phyloP scores from a whole-genome alignment of 2,888 invertebrate genomes.

The Cyaniris semiargus region DNA sequence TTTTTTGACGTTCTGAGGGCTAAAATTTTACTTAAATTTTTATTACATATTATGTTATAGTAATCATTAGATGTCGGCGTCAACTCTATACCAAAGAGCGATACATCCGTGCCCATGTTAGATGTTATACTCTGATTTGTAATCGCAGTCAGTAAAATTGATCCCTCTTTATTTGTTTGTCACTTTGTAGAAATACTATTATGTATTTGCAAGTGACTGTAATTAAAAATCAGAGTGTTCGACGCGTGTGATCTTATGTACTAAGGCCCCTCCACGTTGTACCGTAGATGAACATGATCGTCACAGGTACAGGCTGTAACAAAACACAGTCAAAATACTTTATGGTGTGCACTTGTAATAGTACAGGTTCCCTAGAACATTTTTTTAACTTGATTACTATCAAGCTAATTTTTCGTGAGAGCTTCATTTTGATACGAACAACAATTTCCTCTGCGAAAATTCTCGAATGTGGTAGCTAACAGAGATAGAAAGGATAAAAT shows the following conservation, averaged over 20 bases:
- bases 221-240: neutral
- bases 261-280: neutral
- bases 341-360: no score
- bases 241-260: constrained; percentile 10
- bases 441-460: no score
- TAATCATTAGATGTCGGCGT: neutral
- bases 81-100: constrained; percentile 3
- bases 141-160: neutral
- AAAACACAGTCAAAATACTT: no score
- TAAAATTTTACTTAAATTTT: neutral
- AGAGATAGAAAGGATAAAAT: no score
- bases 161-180: no score
- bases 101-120: neutral
- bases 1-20: neutral
- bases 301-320: neutral
- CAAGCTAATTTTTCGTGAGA: no score
- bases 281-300: neutral
- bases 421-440: no score
- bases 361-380: no score
- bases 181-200: no score
- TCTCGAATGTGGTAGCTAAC: no score
- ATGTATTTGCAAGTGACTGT: neutral
- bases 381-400: no score
- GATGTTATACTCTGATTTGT: neutral
- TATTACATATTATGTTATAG: neutral